A percentile compares a stretch with the other conserved stretches of the same genome.
phyloP scores from a whole-genome alignment of 1,140 invertebrate genomes.

The Camponotus pennsylvanicus region DNA sequence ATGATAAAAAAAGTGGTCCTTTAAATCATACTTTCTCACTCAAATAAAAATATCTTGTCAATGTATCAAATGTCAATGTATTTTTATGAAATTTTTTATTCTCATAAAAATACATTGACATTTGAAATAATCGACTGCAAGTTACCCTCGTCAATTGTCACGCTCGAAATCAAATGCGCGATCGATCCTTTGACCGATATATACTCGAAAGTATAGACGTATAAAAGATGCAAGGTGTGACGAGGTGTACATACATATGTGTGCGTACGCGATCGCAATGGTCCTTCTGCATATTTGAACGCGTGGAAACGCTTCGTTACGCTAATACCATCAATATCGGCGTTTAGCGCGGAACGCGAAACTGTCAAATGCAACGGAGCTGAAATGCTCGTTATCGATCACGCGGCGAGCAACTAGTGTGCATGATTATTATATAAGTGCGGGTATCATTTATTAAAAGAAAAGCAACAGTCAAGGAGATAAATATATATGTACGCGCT shows the following conservation, averaged over 20 bases:
- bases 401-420: conserved; percentile 29
- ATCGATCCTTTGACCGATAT: not conserved
- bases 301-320: conserved; percentile 50
- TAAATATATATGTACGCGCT: not conserved
- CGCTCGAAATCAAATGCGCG: conserved; percentile 7
- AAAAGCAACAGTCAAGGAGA: not conserved
- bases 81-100: too few species aligned
- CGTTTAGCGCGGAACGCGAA: conserved; percentile 63
- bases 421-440: conserved; percentile 30
- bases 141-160: not conserved
- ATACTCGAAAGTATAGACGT: not conserved
- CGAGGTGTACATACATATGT: not conserved
- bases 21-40: not conserved
- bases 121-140: not conserved
- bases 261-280: conserved; percentile 2
- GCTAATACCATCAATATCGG: conserved; percentile 53
- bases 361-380: conserved; percentile 41
- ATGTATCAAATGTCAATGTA: too few species aligned
- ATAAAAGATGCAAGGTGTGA: conserved; percentile 38
- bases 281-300: conserved; percentile 52
- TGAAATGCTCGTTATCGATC: conserved; percentile 44
- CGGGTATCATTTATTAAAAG: conserved; percentile 31
- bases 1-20: not conserved
- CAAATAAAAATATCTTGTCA: not conserved
- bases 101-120: not conserved